Percentiles rank a stretch among this genome's conserved stretches.
phyloP scores from a whole-genome alignment of 2,888 invertebrate genomes.

The Stenoptilia bipunctidactyla region DNA sequence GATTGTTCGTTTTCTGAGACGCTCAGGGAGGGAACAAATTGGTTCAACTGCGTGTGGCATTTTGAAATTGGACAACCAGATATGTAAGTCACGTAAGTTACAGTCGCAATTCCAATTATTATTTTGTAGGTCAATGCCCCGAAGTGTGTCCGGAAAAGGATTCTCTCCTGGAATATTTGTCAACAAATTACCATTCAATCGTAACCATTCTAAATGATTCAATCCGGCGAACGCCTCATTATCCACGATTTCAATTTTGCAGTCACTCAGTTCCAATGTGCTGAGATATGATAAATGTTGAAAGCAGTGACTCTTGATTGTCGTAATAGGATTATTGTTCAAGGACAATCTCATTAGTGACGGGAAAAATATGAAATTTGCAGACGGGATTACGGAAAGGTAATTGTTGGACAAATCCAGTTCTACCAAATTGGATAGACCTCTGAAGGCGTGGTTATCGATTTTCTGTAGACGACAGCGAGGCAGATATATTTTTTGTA shows the following conservation, averaged over 20 bases:
- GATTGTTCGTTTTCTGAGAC: conserved; percentile 76
- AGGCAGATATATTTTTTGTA: conserved; percentile 88
- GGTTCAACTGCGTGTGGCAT: conserved; percentile 85
- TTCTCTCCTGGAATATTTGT: conserved; percentile 77
- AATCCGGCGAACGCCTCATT: conserved; percentile 86
- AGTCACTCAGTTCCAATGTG: conserved; percentile 84
- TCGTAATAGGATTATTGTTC: conserved; percentile 85
- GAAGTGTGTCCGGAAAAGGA: conserved; percentile 81
- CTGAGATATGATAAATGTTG: conserved; percentile 81
- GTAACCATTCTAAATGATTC: conserved; percentile 85
- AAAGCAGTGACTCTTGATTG: conserved; percentile 79
- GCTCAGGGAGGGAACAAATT: conserved; percentile 78
- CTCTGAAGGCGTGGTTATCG: conserved; percentile 84
- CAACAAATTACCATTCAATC: conserved; percentile 85
- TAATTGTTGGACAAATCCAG: conserved; percentile 88
- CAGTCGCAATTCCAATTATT: conserved; percentile 94
- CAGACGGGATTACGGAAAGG: conserved; percentile 81
- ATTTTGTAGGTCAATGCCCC: conserved; percentile 85
- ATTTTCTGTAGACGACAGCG: conserved; percentile 84
- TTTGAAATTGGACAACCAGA: conserved; percentile 83
- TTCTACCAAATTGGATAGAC: conserved; percentile 89
- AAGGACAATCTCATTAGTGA: conserved; percentile 87
- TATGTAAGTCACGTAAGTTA: conserved; percentile 79
- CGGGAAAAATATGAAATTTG: conserved; percentile 82
- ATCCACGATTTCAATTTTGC: conserved; percentile 82